Evolutionary conservation across 2,888 invertebrate species (phyloP), one percentile per base, ranked within the genome.

Genomic region (Poecilus cupreus): DNA sequence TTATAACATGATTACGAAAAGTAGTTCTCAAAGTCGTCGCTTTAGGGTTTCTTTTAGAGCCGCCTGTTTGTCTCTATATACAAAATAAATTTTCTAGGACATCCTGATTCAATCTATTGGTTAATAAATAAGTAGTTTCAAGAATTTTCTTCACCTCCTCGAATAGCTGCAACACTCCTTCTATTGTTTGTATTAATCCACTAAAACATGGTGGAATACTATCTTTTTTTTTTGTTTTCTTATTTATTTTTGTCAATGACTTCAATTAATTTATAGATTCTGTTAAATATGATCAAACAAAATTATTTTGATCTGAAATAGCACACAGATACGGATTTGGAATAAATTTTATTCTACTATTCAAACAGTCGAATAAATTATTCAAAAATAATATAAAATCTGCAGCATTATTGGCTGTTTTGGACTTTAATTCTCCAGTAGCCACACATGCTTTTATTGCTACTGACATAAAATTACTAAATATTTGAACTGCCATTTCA

Each of bases 31-130:
- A 68, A 6, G 10, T 22, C 79, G 70, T 81, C 24, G 83, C 43
- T 72, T 82, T 82, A 0, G 82, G 83, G 37, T 84, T 84, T 81
- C 46, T 77, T 51, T 84, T 83, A 26, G 78, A 83, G 1, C 83
- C 83, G 22, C 82, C 81, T 76, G 80, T 80, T 13, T 82, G 82
- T 46, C 83, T 68, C 51, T 77, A 83, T 20, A 83, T 81, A 16
- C 80, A n/a, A n/a, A n/a, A n/a, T n/a, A n/a, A n/a, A n/a, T n/a
- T n/a, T n/a, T n/a, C n/a, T n/a, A n/a, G n/a, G n/a, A n/a, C n/a
- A n/a, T n/a, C n/a, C n/a, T n/a, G n/a, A n/a, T n/a, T n/a, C n/a
- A n/a, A n/a, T n/a, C 10, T 10, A 43, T 43, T 43, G 13, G 43
- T 43, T 43, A 43, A 43, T 43, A 43, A n/a, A 43, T 43, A 43